Percentiles rank a stretch among this genome's conserved stretches.
phyloP scores from a whole-genome alignment of 2,113 vertebrate species.

The Pygoscelis antarcticus region DNA sequence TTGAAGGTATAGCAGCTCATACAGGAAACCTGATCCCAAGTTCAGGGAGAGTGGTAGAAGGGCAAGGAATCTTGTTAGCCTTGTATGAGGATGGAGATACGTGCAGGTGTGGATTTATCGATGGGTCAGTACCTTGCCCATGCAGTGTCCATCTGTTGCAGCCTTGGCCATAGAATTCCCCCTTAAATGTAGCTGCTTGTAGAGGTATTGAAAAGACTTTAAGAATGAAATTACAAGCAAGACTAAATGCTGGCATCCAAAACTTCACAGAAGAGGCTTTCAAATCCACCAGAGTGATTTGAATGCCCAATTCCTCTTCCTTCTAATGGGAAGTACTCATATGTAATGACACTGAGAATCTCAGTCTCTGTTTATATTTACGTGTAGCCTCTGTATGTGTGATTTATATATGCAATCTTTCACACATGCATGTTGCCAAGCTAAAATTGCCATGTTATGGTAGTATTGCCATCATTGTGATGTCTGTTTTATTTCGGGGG shows the following conservation, averaged over 20 bases:
- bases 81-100: background rate
- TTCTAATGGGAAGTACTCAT: background rate
- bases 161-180: background rate
- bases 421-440: background rate
- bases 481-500: background rate
- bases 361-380: background rate
- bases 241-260: background rate
- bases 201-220: background rate
- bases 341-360: background rate
- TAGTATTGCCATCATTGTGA: background rate
- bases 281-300: background rate
- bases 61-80: background rate
- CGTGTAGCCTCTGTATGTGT: fast-evolving
- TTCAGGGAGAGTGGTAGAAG: background rate
- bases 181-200: background rate
- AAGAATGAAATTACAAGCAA: background rate
- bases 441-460: background rate
- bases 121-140: background rate
- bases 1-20: background rate
- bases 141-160: background rate
- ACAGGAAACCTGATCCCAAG: background rate
- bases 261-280: background rate
- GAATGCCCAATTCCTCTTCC: background rate
- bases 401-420: background rate
- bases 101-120: background rate